Evolutionary conservation across 2,113 vertebrate species (phyloP).

Genomic region (Gymnocephalus cernua): DNA sequence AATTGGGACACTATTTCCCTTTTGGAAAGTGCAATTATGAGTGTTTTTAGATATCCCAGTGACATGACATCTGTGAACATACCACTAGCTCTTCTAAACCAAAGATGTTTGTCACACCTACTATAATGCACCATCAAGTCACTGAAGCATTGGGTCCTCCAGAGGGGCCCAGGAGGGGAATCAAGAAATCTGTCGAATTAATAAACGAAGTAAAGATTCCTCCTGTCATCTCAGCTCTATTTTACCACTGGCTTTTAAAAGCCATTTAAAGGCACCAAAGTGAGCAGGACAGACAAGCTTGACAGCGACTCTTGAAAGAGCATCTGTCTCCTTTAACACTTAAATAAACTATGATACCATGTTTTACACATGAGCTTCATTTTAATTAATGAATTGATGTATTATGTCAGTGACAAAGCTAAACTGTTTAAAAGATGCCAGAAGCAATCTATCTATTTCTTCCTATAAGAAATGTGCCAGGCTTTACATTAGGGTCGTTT

Average conservation of each 20-base stretch:
- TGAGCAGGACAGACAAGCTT: slow-evolving; percentile 62
- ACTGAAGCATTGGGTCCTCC: slow-evolving; percentile 69
- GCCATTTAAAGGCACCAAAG: slow-evolving; percentile 70
- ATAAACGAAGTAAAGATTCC: slow-evolving; percentile 77
- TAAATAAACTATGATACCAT: slow-evolving; percentile 75
- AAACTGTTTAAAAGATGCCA: slow-evolving; percentile 66
- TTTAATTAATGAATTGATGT: slow-evolving; percentile 86
- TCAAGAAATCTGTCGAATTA: slow-evolving; percentile 82
- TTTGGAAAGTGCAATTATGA: slow-evolving; percentile 75
- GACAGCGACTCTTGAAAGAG: slow-evolving; percentile 78
- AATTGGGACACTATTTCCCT: slow-evolving; percentile 61
- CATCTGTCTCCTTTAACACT: slow-evolving; percentile 76
- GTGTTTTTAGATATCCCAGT: slow-evolving; percentile 67
- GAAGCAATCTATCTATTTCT: slow-evolving; percentile 62
- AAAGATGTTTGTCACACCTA: slow-evolving; percentile 83
- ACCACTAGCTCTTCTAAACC: slow-evolving; percentile 71
- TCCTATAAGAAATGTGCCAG: slow-evolving; percentile 39
- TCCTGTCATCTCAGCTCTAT: slow-evolving; percentile 69
- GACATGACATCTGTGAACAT: slow-evolving; percentile 73
- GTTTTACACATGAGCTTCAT: slow-evolving; percentile 73
- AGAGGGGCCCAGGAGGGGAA: slow-evolving; percentile 81
- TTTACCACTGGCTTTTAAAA: slow-evolving; percentile 76
- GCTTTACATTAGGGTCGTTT: slow-evolving; percentile 20
- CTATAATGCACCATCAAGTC: slow-evolving; percentile 72
- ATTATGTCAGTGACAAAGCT: slow-evolving; percentile 80